Conservation (phyloP, 2,888 invertebrate species). For the Villa cingulata region DNA sequence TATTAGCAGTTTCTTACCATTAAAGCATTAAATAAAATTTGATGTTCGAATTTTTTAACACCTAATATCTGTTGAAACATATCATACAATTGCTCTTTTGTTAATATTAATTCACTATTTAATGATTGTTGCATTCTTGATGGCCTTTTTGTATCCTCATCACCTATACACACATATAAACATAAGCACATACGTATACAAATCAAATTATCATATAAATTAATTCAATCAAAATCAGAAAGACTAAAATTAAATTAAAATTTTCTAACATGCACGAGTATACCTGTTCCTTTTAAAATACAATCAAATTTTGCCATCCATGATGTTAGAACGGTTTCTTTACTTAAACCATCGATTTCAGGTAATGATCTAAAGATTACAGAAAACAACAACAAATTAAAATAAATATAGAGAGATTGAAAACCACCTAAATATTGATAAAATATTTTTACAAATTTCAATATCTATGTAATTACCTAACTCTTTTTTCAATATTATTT, state of each 20-base stretch:
- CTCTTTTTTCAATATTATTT: conserved; percentile 97
- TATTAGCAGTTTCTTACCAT: conserved; percentile 45
- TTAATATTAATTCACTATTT: conserved; percentile 87
- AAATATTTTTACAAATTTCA: too few species aligned
- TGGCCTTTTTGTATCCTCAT: conserved; percentile 77
- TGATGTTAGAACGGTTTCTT: conserved; percentile 95
- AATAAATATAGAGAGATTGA: too few species aligned
- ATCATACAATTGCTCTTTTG: conserved; percentile 98
- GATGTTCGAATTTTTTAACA: conserved; percentile 99
- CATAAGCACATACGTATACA: too few species aligned
- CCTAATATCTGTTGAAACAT: conserved; percentile 99
- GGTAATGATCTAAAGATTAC: conserved; percentile 65
- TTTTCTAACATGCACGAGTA: too few species aligned
- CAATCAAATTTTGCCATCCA: conserved; percentile 99
- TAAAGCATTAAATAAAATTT: conserved; percentile 95
- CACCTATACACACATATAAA: conserved; percentile 45
- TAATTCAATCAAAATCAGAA: not conserved
- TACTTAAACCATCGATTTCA: conserved; percentile 97
- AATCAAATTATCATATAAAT: not conserved
- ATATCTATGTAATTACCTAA: conserved; percentile 54
- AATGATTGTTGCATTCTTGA: conserved; percentile 75
- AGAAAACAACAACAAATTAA: not conserved
- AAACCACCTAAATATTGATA: too few species aligned
- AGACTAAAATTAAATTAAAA: not conserved
- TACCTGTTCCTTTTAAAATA: conserved; percentile 76